Evolutionary conservation across 2,113 vertebrate genomes (phyloP), one percentile per base, ranked within the genome.

Genomic region (Oxygymnocypris stewartii): DNA sequence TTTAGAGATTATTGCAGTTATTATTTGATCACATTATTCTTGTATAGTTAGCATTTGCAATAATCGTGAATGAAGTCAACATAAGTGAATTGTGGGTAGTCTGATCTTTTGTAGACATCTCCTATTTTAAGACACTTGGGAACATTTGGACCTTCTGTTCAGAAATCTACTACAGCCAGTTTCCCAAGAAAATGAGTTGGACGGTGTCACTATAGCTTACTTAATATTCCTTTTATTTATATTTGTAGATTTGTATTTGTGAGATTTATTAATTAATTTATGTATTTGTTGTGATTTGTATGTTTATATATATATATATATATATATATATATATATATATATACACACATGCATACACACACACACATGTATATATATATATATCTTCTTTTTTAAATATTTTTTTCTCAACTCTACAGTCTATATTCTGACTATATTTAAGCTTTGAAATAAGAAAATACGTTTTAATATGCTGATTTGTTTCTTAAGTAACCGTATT

Each of bases 141-240:
- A 12, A 10, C 6, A 42, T 82, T 82, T 82, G 59, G 14, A 44
- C 79, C 61, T 69, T 69, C 80, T 82, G 80, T 82, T 82, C 40
- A 49, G 42, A 67, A 31, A 42, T 69, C 16, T 2, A 14, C 35
- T 61, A n/a, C 35, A 25, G 20, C 12, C 78, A 42, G 61, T 67
- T 82, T 82, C 44, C 4, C 4, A 11, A 65, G 37, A 23, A 44
- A 49, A 47, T 49, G 0, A 49, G 12, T 28, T 31, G n/a, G 79
- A 47, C 20, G 6, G 54, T 80, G 35, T 61, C 42, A 12, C 63
- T 61, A 14, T 37, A 31, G 16, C 49, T 31, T 37, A 37, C 28
- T 16, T 35, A 57, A 23, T 57, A 59, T 77, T 8, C 12, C 35
- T 23, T n/a, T 40, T 59, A 61, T 61, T 23, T 31, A 2, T 31